Evolutionary conservation across 2,888 invertebrate genomes (phyloP).

Genomic region (Alviniconcha strummeri): DNA sequence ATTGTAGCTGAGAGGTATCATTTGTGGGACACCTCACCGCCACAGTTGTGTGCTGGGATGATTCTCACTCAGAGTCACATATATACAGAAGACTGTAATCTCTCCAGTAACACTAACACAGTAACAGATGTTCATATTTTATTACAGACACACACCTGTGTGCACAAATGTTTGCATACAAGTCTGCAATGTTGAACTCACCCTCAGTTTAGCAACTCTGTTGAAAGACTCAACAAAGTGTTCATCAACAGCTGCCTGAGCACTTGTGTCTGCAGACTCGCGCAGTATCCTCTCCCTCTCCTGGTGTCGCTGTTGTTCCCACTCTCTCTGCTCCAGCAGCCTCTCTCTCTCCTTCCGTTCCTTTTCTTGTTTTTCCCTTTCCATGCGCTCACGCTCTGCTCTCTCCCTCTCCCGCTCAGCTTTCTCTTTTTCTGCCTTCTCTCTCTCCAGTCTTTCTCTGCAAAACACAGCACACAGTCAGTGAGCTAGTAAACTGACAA

Average conservation of each 20-base stretch:
- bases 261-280: conserved; percentile 60
- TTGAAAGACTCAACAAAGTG: conserved; percentile 91
- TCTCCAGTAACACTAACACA: too few relatives aligned
- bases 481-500: too few relatives aligned
- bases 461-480: conserved; percentile 21
- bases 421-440: conserved; percentile 62
- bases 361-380: conserved; percentile 55
- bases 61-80: too few relatives aligned
- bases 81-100: too few relatives aligned
- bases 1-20: too few relatives aligned
- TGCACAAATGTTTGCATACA: too few relatives aligned
- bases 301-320: conserved; percentile 77
- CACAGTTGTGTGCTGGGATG: too few relatives aligned
- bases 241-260: conserved; percentile 79
- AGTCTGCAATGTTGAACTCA: conserved; percentile 36
- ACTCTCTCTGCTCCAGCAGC: conserved; percentile 61
- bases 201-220: conserved; percentile 57
- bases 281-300: conserved; percentile 63
- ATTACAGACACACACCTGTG: too few relatives aligned
- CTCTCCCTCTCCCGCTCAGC: conserved; percentile 56
- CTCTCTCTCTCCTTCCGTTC: conserved; percentile 57
- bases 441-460: conserved; percentile 59
- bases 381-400: conserved; percentile 62
- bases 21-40: too few relatives aligned
- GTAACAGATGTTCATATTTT: too few relatives aligned